Percentiles rank a stretch among this genome's conserved stretches.
These are phyloP conservation scores for Hyla sarda DNA, from an alignment of 2,113 vertebrate species.

Conservation along the genomic window DNA sequence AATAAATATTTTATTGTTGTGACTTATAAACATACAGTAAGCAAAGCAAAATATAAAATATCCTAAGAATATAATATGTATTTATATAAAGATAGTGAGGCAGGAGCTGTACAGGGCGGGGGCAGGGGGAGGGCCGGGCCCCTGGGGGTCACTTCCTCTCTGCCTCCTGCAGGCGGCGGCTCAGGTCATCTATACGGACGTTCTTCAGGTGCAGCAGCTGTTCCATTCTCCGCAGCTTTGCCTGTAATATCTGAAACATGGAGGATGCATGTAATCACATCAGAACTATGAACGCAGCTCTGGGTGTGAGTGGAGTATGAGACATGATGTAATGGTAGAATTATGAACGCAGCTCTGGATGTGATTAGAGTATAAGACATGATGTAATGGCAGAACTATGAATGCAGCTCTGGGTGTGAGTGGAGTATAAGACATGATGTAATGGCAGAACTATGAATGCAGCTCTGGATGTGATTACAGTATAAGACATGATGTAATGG, in stretches of 20 bases:
- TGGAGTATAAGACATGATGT: no score
- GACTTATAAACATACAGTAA: neutral
- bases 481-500: no score
- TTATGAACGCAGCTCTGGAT: no score
- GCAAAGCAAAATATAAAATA: neutral
- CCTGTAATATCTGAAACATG: constrained; percentile 72
- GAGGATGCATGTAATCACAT: neutral
- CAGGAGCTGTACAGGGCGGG: neutral
- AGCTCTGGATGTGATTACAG: no score
- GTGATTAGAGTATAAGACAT: no score
- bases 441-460: no score
- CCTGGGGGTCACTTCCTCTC: constrained; percentile 64
- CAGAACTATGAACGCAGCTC: no score
- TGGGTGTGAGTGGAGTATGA: no score
- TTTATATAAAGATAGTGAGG: neutral
- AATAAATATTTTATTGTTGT: neutral
- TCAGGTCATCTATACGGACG: constrained; percentile 74
- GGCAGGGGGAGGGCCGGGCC: neutral
- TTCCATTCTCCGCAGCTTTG: constrained; percentile 75
- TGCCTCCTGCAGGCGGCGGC: constrained; percentile 68
- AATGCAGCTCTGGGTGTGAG: no score
- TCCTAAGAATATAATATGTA: neutral
- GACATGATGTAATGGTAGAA: no score
- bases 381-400: no score
- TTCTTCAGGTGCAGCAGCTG: constrained; percentile 77